A percentile compares a stretch with the other conserved stretches of the same genome.
Evolutionary conservation across 2,797 vertebrate species (phyloP).

Genomic region (Oreonectes daqikongensis): DNA sequence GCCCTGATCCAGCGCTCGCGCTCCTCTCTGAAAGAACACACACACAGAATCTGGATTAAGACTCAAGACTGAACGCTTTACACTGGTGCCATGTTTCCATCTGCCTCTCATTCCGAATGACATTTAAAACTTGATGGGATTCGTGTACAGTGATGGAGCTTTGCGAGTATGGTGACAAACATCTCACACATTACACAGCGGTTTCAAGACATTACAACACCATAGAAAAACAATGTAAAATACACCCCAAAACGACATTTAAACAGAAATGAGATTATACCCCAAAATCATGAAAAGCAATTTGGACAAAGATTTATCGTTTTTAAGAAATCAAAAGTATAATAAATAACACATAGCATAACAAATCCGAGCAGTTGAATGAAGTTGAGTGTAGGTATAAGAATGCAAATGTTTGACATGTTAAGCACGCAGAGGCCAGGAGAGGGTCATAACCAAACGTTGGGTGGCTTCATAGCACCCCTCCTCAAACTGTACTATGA

Average conservation of each 20-base stretch:
- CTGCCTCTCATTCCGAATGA: constrained; percentile 40
- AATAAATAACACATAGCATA: background rate
- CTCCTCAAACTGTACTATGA: constrained; percentile 83
- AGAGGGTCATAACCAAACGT: constrained; percentile 42
- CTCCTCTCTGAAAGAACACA: constrained; percentile 80
- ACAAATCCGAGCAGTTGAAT: background rate
- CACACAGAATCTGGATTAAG: constrained; percentile 17
- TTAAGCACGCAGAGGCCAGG: background rate
- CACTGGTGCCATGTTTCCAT: constrained; percentile 32
- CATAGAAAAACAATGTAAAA: background rate
- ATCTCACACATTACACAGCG: constrained; percentile 7
- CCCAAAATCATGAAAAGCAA: background rate
- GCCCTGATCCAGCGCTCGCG: constrained; percentile 97
- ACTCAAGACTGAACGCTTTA: constrained; percentile 3
- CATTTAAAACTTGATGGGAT: constrained; percentile 48
- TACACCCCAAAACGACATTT: constrained; percentile 5
- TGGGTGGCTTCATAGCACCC: constrained; percentile 67
- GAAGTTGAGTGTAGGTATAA: background rate
- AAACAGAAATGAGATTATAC: background rate
- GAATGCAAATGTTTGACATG: constrained; percentile 12
- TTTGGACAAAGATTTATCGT: too few species aligned
- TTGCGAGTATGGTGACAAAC: background rate
- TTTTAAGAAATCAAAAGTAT: background rate
- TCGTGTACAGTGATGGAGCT: constrained; percentile 9
- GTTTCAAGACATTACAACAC: too few species aligned